Base-by-base conservation (phyloP, 2,113 vertebrate genomes). In the Cheilinus undulatus region DNA sequence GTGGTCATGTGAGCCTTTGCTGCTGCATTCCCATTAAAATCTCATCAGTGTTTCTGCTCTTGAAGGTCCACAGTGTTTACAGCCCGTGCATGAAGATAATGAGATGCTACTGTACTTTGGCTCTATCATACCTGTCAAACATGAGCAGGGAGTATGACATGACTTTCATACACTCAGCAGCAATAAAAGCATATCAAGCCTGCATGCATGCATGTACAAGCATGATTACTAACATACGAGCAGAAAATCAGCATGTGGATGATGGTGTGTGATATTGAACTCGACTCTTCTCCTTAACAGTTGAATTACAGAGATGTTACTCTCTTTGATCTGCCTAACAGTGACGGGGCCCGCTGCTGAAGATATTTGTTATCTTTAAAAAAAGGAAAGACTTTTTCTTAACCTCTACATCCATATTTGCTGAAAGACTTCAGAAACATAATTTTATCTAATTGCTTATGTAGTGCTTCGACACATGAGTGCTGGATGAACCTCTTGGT, bases 21-120 rank as follows among this genome's bases (percentile, higher is more conserved):
- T 59, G 66, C 78, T n/a, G 42, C 62, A n/a, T 63, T 45, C 54
- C 45, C 51, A 83, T 78, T 79, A 72, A 57, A 27, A 57, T 53
- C n/a, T 48, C 4, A 69, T 84, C 48, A 20, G 43, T 13, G 9
- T 23, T 34, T 27, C 17, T 38, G 40, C 14, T 57, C 12, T 19
- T 57, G 19, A 45, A 22, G 24, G 19, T 36, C 51, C 40, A 20
- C 20, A 5, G 3, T 11, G n/a, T 73, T 73, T 68, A 50, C 24
- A 7, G 42, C 50, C 50, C 23, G 19, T 4, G 20, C 28, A 8
- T 3, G 2, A 11, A 52, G 28, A 54, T 73, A 61, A 74, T 8
- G 45, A 57, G 12, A 40, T 10, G 3, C 22, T 26, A 8, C 9
- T 28, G 17, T 13, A 2, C 36, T 30, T 10, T 8, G 59, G 54